These are phyloP conservation scores for Peromyscus aztecus DNA, from an alignment of 2,797 vertebrate genomes.

Conservation along the genomic window DNA sequence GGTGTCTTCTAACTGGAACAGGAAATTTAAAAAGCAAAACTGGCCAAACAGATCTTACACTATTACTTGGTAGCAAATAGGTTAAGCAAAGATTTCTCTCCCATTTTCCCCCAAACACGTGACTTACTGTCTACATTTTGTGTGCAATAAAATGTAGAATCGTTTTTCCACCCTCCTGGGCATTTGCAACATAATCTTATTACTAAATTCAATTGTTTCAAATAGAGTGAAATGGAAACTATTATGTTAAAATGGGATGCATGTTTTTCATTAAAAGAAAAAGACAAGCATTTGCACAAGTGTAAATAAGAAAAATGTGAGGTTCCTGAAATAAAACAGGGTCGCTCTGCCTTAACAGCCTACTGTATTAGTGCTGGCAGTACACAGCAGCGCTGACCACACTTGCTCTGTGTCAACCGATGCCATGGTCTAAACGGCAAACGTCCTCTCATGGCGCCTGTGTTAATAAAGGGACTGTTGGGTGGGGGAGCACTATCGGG, in stretches of 20 bases:
- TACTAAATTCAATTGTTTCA: slow-evolving; percentile 6
- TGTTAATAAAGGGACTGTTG: not conserved
- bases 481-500: not conserved
- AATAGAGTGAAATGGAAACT: slow-evolving; percentile 30
- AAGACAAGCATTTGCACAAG: not conserved
- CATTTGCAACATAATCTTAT: slow-evolving; percentile 3
- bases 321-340: not conserved
- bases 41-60: not conserved
- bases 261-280: slow-evolving; percentile 58
- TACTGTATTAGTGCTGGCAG: not conserved
- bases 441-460: not conserved
- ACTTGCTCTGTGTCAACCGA: not conserved
- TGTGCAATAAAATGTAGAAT: not conserved
- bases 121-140: not conserved
- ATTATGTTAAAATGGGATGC: slow-evolving; percentile 1
- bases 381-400: not conserved
- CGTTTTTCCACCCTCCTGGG: slow-evolving; percentile 18
- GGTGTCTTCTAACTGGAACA: not conserved
- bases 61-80: not conserved
- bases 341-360: not conserved
- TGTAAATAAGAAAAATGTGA: not conserved
- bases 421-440: not conserved
- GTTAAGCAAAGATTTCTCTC: not conserved
- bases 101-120: not conserved
- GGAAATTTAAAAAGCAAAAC: slow-evolving; percentile 1